A percentile compares a stretch with the other conserved stretches of the same genome.
Evolutionary conservation across 2,113 vertebrate species (phyloP).

Genomic region (Tenrec ecaudatus): DNA sequence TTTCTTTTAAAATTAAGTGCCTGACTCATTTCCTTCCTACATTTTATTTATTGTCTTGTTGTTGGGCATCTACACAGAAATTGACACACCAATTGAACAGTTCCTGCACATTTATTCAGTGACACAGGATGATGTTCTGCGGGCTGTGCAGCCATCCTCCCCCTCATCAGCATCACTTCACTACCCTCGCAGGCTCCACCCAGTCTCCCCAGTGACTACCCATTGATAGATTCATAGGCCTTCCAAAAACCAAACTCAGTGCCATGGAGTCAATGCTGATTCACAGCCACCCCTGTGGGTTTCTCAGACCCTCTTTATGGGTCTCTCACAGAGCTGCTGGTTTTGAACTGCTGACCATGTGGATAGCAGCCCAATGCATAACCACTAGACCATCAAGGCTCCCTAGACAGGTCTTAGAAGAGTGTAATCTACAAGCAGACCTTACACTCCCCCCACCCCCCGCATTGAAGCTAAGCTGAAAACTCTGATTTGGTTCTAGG

Average conservation of each 20-base stretch:
- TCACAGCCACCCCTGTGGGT: no score
- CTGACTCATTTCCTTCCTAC: conserved; percentile 50
- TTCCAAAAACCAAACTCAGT: no score
- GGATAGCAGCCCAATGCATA: no score
- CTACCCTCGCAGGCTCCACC: no score
- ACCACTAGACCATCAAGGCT: no score
- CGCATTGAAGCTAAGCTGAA: neutral
- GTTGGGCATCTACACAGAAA: neutral
- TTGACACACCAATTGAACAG: neutral
- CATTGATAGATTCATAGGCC: neutral
- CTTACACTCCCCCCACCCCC: no score
- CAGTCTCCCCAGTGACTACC: no score
- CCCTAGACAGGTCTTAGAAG: neutral
- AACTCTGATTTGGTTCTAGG: neutral
- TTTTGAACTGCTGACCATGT: no score
- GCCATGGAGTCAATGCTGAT: no score
- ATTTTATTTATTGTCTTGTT: neutral
- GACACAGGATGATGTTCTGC: neutral
- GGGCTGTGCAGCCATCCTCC: neutral
- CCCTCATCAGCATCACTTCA: neutral
- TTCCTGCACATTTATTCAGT: neutral
- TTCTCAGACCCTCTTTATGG: no score
- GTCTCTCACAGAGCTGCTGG: no score
- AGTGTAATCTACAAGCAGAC: neutral
- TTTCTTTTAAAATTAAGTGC: conserved; percentile 29